These are phyloP conservation scores for Coenonympha glycerion DNA, from an alignment of 2,888 invertebrate species.

Conservation along the genomic window DNA sequence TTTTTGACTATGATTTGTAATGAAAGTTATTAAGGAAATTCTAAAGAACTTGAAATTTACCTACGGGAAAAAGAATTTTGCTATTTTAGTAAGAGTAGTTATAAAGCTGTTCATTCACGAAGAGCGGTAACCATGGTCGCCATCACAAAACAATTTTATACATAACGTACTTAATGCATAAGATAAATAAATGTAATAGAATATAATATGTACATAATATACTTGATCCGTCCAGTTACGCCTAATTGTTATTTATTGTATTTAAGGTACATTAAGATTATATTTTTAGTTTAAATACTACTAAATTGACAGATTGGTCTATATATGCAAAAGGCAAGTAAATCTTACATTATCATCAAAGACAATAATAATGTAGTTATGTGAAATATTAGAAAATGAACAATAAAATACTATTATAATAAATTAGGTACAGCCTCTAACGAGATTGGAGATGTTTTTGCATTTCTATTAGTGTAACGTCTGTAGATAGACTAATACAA, in stretches of 20 bases:
- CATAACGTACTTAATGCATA: slow-evolving; percentile 8
- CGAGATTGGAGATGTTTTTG: too few species aligned
- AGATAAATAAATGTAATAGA: slow-evolving; percentile 18
- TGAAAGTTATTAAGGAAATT: too few species aligned
- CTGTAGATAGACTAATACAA: too few species aligned
- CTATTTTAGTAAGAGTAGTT: neutral
- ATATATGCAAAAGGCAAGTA: neutral
- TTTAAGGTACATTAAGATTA: slow-evolving; percentile 33
- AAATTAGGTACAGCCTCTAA: too few species aligned
- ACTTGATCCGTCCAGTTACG: slow-evolving; percentile 62
- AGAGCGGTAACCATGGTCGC: neutral
- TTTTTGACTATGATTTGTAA: too few species aligned
- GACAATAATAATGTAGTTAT: slow-evolving; percentile 3
- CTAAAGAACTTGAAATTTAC: too few species aligned
- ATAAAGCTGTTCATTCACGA: neutral
- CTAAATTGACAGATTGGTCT: slow-evolving; percentile 2
- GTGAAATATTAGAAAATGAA: neutral
- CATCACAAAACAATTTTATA: slow-evolving; percentile 7
- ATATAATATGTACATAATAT: slow-evolving; percentile 30
- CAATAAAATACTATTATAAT: neutral
- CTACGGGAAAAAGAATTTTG: too few species aligned
- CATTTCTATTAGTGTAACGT: too few species aligned
- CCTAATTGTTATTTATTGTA: slow-evolving; percentile 72
- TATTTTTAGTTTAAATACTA: slow-evolving; percentile 23
- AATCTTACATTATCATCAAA: neutral